These are phyloP conservation scores for Cisticola juncidis DNA, from an alignment of 2,113 vertebrate species.

Conservation along the genomic window DNA sequence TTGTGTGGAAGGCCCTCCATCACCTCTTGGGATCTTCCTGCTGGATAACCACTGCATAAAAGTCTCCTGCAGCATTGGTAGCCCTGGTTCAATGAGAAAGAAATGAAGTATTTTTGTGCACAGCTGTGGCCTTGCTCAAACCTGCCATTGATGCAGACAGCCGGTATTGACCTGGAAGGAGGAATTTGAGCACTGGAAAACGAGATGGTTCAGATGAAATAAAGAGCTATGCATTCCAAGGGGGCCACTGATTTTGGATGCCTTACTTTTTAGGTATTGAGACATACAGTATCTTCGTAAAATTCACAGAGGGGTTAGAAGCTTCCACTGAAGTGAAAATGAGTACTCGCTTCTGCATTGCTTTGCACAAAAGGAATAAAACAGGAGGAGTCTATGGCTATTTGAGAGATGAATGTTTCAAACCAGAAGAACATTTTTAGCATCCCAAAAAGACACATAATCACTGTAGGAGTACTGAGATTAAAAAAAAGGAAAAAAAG, in stretches of 20 bases:
- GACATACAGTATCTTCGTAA: not conserved
- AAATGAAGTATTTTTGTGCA: not conserved
- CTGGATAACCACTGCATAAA: not conserved
- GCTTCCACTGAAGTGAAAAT: not conserved
- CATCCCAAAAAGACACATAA: not conserved
- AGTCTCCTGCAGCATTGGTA: rapidly evolving
- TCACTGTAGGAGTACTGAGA: not conserved
- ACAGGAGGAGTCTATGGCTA: not conserved
- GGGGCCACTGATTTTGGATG: not conserved
- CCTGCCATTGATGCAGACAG: not conserved
- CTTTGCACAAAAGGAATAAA: not conserved
- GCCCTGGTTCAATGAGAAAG: not conserved
- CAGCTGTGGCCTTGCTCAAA: not conserved
- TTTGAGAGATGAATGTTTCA: not conserved
- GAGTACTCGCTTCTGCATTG: not conserved
- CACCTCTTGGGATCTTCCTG: not conserved
- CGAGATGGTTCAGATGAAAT: not conserved
- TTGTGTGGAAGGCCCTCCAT: not conserved
- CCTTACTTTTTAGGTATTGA: not conserved
- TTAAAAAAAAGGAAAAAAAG: not conserved
- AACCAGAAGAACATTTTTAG: not conserved
- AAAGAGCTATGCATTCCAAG: not conserved
- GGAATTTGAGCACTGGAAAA: not conserved
- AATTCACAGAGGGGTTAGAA: not conserved
- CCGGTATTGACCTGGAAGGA: not conserved